A percentile compares a stretch with the other conserved stretches of the same genome.
These are phyloP conservation scores for Trichogramma dendrolimi DNA, from an alignment of 2,888 invertebrate genomes.

Conservation along the genomic window DNA sequence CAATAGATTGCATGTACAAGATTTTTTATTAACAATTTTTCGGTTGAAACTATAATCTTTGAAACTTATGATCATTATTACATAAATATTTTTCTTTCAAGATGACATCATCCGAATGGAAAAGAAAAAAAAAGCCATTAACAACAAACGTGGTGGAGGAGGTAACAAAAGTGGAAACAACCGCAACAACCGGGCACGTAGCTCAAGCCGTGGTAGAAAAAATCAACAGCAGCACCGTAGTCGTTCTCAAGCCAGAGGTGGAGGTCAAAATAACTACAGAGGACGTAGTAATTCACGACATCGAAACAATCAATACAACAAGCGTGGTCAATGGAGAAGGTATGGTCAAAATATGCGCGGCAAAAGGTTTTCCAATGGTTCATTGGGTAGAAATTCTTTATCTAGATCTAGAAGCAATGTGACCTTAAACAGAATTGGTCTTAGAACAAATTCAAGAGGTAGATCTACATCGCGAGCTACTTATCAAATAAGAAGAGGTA, in stretches of 20 bases:
- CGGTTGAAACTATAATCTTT: too few species aligned
- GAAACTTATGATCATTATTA: conserved; percentile 11
- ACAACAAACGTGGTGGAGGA: conserved; percentile 18
- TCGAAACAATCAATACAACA: conserved; percentile 27
- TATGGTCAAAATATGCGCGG: conserved; percentile 35
- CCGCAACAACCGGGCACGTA: conserved; percentile 25
- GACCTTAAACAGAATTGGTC: conserved; percentile 34
- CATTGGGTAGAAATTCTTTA: conserved; percentile 22
- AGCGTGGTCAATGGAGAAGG: conserved; percentile 33
- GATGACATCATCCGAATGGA: conserved; percentile 53
- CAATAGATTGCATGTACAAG: too few species aligned
- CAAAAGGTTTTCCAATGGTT: conserved; percentile 39
- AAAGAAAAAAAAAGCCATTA: conserved; percentile 39
- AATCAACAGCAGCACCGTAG: conserved; percentile 30
- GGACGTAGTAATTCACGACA: neutral
- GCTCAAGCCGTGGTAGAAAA: conserved; percentile 10
- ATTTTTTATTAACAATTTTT: too few species aligned
- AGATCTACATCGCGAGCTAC: conserved; percentile 34
- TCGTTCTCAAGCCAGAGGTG: neutral
- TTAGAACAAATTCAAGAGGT: conserved; percentile 35
- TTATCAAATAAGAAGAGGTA: conserved; percentile 35
- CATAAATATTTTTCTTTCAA: conserved; percentile 50
- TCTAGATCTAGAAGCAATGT: conserved; percentile 40
- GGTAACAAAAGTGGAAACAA: conserved; percentile 27
- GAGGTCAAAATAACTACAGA: neutral